Evolutionary conservation across 2,888 invertebrate species (phyloP).

Genomic region (Drosophila paramelanica): DNA sequence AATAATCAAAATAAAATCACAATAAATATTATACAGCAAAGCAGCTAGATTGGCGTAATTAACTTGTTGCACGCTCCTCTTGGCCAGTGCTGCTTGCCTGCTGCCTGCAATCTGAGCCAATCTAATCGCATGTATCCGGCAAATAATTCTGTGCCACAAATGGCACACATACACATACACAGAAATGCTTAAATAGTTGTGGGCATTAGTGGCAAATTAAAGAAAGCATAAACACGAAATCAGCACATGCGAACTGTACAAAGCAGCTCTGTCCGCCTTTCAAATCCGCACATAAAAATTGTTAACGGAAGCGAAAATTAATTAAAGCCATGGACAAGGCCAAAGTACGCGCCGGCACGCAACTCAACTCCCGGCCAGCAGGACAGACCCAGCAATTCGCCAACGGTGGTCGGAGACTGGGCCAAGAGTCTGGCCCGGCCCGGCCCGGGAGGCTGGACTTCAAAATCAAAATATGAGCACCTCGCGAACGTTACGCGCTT

Average conservation of each 20-base stretch:
- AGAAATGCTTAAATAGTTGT: slow-evolving; percentile 19
- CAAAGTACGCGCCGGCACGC: slow-evolving; percentile 78
- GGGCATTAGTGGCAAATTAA: slow-evolving; percentile 78
- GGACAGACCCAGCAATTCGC: background rate
- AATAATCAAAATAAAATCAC: slow-evolving; percentile 53
- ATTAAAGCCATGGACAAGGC: slow-evolving; percentile 75
- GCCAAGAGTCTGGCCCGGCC: background rate
- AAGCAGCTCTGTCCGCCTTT: slow-evolving; percentile 33
- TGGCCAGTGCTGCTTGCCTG: slow-evolving; percentile 17
- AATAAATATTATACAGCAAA: slow-evolving; percentile 46
- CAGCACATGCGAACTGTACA: slow-evolving; percentile 66
- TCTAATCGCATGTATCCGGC: slow-evolving; percentile 84
- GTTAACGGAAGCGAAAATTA: slow-evolving; percentile 82
- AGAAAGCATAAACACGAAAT: slow-evolving; percentile 77
- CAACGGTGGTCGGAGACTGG: background rate
- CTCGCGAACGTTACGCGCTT: slow-evolving; percentile 74
- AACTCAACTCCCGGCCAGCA: slow-evolving; percentile 30
- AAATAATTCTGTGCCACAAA: slow-evolving; percentile 78
- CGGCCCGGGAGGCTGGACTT: slow-evolving; percentile 36
- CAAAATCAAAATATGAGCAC: slow-evolving; percentile 71
- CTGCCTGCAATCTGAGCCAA: slow-evolving; percentile 63
- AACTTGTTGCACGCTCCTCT: slow-evolving; percentile 81
- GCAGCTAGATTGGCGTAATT: slow-evolving; percentile 67
- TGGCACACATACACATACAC: slow-evolving; percentile 20
- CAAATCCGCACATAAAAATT: slow-evolving; percentile 77